A percentile compares a stretch with the other conserved stretches of the same genome.
Conservation (phyloP, 2,888 invertebrate species). For the Cotesia congregata region DNA sequence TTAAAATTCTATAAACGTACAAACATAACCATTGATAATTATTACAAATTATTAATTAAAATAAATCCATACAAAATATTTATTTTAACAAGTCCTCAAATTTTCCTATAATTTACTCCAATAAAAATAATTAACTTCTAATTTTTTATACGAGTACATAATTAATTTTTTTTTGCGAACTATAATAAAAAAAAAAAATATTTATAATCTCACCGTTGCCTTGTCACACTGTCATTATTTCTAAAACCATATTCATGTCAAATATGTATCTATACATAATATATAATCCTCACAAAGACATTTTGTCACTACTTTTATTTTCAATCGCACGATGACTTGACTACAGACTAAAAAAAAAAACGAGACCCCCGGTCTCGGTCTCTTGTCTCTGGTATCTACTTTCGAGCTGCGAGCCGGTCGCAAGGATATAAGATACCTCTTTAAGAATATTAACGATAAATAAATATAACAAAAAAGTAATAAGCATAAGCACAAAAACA, state of each 20-base stretch:
- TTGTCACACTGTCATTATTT: background rate
- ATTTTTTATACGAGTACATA: no score
- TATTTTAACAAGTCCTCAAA: background rate
- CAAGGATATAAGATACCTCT: slow-evolving; percentile 13
- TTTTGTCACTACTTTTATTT: background rate
- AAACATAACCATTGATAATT: background rate
- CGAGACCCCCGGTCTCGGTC: background rate
- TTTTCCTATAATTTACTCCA: no score
- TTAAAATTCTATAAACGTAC: background rate
- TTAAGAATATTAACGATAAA: slow-evolving; percentile 33
- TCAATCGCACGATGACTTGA: background rate
- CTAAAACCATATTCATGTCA: slow-evolving; percentile 1
- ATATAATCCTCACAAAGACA: background rate
- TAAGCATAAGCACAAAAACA: background rate
- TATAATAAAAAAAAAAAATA: background rate
- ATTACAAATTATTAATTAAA: background rate
- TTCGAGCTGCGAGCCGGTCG: background rate
- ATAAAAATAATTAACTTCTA: no score
- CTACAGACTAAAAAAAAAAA: slow-evolving; percentile 15
- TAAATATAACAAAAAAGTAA: slow-evolving; percentile 23
- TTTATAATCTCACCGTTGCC: background rate
- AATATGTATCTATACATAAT: background rate
- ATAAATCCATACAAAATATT: background rate
- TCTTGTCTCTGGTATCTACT: slow-evolving; percentile 15
- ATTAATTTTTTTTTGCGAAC: no score